Percentiles rank a stretch among this genome's conserved stretches.
Evolutionary conservation across 2,797 vertebrate genomes (phyloP).

Genomic region (Sebastes steindachneri): DNA sequence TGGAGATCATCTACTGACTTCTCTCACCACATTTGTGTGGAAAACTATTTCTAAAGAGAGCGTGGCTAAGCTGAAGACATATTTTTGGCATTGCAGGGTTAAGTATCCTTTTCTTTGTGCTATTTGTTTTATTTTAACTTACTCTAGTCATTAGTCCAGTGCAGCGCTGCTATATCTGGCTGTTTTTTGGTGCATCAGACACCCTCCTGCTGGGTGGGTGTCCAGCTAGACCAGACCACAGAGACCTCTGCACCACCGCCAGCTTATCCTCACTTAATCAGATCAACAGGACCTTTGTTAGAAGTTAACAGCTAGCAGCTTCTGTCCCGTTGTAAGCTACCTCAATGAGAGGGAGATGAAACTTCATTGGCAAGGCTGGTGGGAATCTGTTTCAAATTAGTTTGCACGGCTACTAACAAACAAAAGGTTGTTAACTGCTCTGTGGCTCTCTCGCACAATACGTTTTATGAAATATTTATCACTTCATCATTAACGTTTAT

Average conservation of each 20-base stretch:
- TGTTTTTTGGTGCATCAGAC: conserved; percentile 38
- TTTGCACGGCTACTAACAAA: conserved; percentile 18
- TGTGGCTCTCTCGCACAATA: background rate
- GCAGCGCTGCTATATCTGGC: background rate
- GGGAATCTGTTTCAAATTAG: background rate
- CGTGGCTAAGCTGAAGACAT: conserved; percentile 45
- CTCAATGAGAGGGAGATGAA: conserved; percentile 14
- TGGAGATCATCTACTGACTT: conserved; percentile 31
- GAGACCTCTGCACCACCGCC: conserved; percentile 31
- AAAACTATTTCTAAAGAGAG: conserved; percentile 36
- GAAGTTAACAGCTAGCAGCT: conserved; percentile 24
- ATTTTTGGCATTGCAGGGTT: conserved; percentile 14
- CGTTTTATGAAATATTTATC: background rate
- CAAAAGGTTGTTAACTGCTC: background rate
- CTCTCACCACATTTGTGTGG: conserved; percentile 58
- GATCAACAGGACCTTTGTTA: conserved; percentile 47
- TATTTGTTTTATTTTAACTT: conserved; percentile 2
- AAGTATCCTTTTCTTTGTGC: conserved; percentile 2
- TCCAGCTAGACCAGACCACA: conserved; percentile 35
- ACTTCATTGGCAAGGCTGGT: conserved; percentile 3
- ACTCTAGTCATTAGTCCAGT: background rate
- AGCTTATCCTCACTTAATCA: conserved; percentile 59
- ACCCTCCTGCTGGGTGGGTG: conserved; percentile 34
- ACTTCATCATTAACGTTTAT: background rate
- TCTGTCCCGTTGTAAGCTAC: conserved; percentile 14